Evolutionary conservation across 2,797 vertebrate genomes (phyloP).

Genomic region (Simalia tracyae): DNA sequence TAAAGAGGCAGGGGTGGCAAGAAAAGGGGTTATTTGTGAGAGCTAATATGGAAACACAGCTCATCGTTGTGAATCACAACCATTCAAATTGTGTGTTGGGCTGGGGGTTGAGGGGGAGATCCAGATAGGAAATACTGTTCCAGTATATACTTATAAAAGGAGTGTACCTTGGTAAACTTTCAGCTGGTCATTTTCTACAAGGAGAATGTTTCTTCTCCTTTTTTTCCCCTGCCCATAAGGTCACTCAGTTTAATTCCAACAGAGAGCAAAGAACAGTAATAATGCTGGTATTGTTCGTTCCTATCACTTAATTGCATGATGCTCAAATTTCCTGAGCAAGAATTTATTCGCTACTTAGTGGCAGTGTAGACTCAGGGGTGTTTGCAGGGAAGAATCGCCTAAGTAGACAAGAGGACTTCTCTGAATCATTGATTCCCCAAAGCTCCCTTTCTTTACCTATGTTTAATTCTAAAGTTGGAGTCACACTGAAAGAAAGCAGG

Average conservation of each 20-base stretch:
- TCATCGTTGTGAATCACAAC: slow-evolving; percentile 14
- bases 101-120: too few relatives aligned
- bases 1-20: slow-evolving; percentile 35
- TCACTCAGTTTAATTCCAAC: not conserved
- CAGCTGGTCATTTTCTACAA: not conserved
- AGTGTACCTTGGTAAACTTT: not conserved
- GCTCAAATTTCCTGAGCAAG: not conserved
- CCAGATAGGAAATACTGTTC: not conserved
- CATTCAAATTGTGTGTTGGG: slow-evolving; percentile 4
- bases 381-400: not conserved
- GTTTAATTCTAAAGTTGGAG: not conserved
- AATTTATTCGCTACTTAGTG: not conserved
- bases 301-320: not conserved
- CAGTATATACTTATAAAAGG: not conserved
- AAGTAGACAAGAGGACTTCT: not conserved
- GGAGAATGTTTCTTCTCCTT: not conserved
- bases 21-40: slow-evolving; percentile 13
- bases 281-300: not conserved
- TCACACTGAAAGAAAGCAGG: not conserved
- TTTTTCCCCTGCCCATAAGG: not conserved
- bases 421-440: not conserved
- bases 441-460: not conserved
- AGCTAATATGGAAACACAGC: slow-evolving; percentile 17
- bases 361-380: not conserved
- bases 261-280: not conserved